A percentile compares a stretch with the other conserved stretches of the same genome.
These are phyloP conservation scores for Lycaon pictus DNA, from an alignment of 2,113 vertebrate species.

Conservation along the genomic window DNA sequence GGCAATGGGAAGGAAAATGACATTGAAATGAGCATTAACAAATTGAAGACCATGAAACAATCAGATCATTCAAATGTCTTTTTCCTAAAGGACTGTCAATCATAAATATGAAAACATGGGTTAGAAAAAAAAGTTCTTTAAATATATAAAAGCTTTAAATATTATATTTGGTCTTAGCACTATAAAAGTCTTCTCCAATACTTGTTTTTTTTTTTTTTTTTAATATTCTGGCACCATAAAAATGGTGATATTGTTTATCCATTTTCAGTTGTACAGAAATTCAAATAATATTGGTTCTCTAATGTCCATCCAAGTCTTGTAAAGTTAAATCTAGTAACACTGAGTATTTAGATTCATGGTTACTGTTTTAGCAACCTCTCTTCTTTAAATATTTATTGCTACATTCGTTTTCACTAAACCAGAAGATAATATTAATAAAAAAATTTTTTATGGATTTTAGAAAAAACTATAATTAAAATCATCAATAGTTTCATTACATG, in stretches of 20 bases:
- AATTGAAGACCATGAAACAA: not conserved
- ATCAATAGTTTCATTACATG: not conserved
- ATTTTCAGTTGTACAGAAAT: not conserved
- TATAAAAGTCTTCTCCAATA: not conserved
- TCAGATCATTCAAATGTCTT: not conserved
- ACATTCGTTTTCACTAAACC: constrained; percentile 51
- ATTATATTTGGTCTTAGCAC: not conserved
- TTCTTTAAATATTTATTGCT: constrained; percentile 1
- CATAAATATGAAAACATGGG: not conserved
- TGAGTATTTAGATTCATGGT: constrained; percentile 22
- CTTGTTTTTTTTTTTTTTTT: constrained; percentile 41
- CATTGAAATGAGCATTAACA: not conserved
- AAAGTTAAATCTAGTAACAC: not conserved
- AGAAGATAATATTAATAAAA: not conserved
- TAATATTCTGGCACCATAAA: not conserved
- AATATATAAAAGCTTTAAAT: not conserved
- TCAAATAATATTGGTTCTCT: constrained; percentile 4
- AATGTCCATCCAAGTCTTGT: not conserved
- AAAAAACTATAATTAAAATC: constrained; percentile 8
- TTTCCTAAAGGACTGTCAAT: not conserved
- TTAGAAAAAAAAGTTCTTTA: not conserved
- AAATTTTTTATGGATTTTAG: not conserved
- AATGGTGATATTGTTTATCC: not conserved
- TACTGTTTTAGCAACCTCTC: not conserved
- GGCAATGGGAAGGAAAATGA: not conserved